Evolutionary conservation across 2,797 vertebrate genomes (phyloP).

Genomic region (Myotis myotis): DNA sequence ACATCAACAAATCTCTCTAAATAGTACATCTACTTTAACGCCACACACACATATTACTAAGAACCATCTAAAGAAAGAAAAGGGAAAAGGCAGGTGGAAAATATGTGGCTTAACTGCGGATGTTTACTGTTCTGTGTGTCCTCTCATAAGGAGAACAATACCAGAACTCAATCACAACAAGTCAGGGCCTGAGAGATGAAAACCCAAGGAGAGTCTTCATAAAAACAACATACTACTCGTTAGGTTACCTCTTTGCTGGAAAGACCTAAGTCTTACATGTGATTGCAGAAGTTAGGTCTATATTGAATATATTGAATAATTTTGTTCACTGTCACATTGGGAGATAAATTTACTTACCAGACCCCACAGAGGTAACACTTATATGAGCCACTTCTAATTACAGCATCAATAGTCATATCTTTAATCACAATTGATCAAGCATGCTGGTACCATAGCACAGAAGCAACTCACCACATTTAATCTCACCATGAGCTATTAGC

Average conservation of each 20-base stretch:
- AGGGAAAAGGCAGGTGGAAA: conserved; percentile 13
- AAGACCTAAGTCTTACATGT: conserved; percentile 58
- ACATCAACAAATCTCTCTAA: not conserved
- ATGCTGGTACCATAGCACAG: conserved; percentile 55
- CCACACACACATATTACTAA: not conserved
- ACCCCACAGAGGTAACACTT: conserved; percentile 76
- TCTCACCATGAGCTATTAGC: conserved; percentile 66
- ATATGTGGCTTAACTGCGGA: not conserved
- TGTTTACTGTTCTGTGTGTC: not conserved
- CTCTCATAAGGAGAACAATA: not conserved
- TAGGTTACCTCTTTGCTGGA: conserved; percentile 55
- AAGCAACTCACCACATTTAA: conserved; percentile 55
- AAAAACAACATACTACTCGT: not conserved
- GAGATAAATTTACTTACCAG: conserved; percentile 70
- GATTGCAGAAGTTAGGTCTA: conserved; percentile 58
- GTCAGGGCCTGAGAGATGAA: not conserved
- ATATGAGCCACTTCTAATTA: conserved; percentile 73
- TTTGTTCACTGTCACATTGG: conserved; percentile 66
- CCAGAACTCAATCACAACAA: conserved; percentile 23
- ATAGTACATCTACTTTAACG: not conserved
- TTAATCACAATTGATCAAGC: conserved; percentile 69
- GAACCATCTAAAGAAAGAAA: not conserved
- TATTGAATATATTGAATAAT: conserved; percentile 67
- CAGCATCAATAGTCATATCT: conserved; percentile 72
- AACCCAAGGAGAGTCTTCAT: conserved; percentile 21